phyloP scores from a whole-genome alignment of 2,113 vertebrate species.

The Toxotes chatareus region DNA sequence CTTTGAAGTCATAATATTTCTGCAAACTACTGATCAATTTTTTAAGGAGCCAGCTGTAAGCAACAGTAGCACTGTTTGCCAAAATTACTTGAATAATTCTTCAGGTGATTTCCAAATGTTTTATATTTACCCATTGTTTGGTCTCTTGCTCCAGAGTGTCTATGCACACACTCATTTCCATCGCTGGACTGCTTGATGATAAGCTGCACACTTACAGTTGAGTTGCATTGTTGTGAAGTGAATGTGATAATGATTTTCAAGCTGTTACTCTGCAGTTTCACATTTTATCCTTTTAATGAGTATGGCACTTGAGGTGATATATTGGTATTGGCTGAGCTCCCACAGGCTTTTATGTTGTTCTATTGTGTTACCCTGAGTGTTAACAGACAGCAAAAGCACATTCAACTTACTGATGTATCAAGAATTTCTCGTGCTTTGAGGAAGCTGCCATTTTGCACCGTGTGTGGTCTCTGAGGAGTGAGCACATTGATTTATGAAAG shows the following conservation, averaged over 20 bases:
- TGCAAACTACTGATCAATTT: constrained; percentile 3
- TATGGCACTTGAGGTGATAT: constrained; percentile 73
- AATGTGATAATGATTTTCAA: constrained; percentile 68
- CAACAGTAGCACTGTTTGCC: constrained; percentile 5
- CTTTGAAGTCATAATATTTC: not conserved
- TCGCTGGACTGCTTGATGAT: constrained; percentile 33
- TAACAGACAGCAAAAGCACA: constrained; percentile 57
- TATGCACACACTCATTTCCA: constrained; percentile 26
- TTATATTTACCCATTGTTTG: constrained; percentile 28
- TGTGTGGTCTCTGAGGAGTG: constrained; percentile 46
- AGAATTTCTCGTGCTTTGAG: constrained; percentile 50
- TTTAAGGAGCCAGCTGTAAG: not conserved
- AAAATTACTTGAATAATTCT: not conserved
- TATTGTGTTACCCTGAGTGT: constrained; percentile 68
- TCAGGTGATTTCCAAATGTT: constrained; percentile 29
- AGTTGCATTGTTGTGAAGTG: constrained; percentile 61
- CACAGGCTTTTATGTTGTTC: constrained; percentile 57
- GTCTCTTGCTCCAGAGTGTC: constrained; percentile 32
- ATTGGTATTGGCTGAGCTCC: constrained; percentile 68
- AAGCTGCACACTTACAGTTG: constrained; percentile 47
- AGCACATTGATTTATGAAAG: constrained; percentile 38
- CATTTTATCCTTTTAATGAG: constrained; percentile 72
- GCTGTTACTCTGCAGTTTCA: constrained; percentile 68
- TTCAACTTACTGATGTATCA: constrained; percentile 62
- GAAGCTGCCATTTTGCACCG: constrained; percentile 46